phyloP scores from a whole-genome alignment of 2,888 invertebrate species.

The Caenorhabditis panamensis region DNA sequence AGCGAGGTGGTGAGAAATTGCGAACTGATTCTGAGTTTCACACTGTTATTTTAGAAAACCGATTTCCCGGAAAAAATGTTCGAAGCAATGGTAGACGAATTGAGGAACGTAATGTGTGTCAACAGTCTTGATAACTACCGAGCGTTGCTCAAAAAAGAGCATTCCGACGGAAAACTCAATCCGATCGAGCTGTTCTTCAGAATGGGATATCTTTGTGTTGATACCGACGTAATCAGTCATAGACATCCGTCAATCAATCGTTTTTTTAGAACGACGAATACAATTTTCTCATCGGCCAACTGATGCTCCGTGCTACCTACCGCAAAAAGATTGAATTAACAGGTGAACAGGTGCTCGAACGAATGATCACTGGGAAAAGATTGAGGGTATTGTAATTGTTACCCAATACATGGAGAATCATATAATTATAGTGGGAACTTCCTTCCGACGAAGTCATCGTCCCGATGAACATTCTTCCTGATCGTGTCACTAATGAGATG shows the following conservation, averaged over 20 bases:
- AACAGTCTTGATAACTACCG: neutral
- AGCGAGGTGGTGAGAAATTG: too few species aligned
- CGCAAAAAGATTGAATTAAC: neutral
- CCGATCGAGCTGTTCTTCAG: slow-evolving; percentile 1
- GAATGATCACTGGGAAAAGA: neutral
- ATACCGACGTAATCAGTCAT: neutral
- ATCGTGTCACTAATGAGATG: neutral
- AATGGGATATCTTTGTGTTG: too few species aligned
- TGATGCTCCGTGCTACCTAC: slow-evolving; percentile 10
- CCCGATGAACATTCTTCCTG: neutral
- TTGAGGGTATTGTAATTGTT: too few species aligned
- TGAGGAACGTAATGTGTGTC: neutral
- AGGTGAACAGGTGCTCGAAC: neutral
- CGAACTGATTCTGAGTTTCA: too few species aligned
- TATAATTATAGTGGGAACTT: too few species aligned
- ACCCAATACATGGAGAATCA: too few species aligned
- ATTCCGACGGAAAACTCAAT: neutral
- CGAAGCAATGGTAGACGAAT: slow-evolving; percentile 6
- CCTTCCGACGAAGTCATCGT: too few species aligned
- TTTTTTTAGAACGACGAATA: slow-evolving; percentile 1
- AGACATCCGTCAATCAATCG: too few species aligned
- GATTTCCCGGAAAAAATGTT: neutral
- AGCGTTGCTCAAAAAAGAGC: too few species aligned
- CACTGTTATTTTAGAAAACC: too few species aligned
- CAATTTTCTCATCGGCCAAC: neutral